phyloP scores from a whole-genome alignment of 2,113 vertebrate genomes.

The Indicator indicator region DNA sequence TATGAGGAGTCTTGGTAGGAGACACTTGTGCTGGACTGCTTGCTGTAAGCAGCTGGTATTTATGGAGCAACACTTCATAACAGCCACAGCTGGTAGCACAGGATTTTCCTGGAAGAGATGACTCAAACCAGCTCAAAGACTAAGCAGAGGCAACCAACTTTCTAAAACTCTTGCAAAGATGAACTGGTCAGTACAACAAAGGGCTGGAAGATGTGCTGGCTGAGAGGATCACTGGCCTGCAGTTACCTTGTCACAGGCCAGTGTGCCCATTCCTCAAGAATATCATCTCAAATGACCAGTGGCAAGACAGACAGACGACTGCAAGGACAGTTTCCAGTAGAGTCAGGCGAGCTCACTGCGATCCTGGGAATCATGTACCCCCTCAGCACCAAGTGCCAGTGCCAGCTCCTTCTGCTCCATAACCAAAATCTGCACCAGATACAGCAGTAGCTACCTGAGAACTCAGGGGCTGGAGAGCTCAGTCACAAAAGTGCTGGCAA shows the following conservation, averaged over 20 bases:
- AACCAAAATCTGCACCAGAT: neutral
- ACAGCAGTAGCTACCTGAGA: rapidly evolving
- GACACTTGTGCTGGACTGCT: neutral
- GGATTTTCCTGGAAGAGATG: conserved; percentile 3
- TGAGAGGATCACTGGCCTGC: neutral
- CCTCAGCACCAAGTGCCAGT: rapidly evolving
- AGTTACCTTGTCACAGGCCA: neutral
- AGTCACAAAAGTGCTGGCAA: neutral
- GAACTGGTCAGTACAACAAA: neutral
- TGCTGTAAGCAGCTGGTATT: conserved; percentile 46
- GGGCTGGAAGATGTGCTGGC: neutral
- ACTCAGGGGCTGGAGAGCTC: neutral
- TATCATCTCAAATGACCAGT: neutral
- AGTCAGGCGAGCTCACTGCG: neutral
- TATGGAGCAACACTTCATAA: conserved; percentile 43
- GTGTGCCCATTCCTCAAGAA: neutral
- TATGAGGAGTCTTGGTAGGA: neutral
- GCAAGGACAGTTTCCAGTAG: neutral
- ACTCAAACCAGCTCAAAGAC: neutral
- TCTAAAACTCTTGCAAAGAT: neutral
- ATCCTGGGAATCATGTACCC: rapidly evolving
- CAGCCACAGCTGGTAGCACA: conserved; percentile 18
- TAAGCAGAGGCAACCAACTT: neutral
- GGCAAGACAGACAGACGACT: neutral
- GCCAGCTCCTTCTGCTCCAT: neutral